Evolutionary conservation across 2,113 vertebrate species (phyloP).

Genomic region (Arothron firmamentum): DNA sequence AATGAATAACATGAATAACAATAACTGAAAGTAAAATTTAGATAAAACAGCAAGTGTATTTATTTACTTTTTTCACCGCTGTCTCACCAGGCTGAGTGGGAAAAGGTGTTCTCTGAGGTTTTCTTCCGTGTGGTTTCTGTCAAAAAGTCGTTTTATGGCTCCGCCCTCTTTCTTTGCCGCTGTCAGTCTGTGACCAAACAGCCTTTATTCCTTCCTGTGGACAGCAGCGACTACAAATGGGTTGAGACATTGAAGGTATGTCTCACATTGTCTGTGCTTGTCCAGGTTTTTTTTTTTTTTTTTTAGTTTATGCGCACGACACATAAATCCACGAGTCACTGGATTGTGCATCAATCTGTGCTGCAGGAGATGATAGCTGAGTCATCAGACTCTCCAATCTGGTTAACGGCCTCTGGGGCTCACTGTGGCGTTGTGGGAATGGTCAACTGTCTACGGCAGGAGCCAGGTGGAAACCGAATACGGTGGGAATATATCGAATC

Average conservation of each 20-base stretch:
- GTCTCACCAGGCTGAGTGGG: constrained; percentile 81
- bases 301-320: background rate
- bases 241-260: constrained; percentile 89
- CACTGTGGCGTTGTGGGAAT: constrained; percentile 89
- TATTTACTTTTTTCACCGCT: background rate
- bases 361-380: constrained; percentile 70
- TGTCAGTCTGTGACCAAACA: constrained; percentile 45
- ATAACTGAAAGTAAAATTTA: no score
- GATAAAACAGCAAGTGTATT: no score
- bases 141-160: constrained; percentile 88
- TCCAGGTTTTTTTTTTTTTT: background rate
- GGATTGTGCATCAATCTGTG: constrained; percentile 21
- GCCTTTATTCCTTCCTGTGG: constrained; percentile 78
- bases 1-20: no score
- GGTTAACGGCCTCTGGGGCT: constrained; percentile 78
- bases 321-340: background rate
- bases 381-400: constrained; percentile 75
- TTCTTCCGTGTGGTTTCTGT: constrained; percentile 75
- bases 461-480: constrained; percentile 85
- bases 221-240: constrained; percentile 83
- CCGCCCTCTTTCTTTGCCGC: constrained; percentile 85
- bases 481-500: constrained; percentile 69
- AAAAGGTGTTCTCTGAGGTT: constrained; percentile 72
- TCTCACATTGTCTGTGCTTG: background rate
- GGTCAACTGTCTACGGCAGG: constrained; percentile 93